Percentiles rank a stretch among this genome's conserved stretches.
phyloP scores from a whole-genome alignment of 2,888 invertebrate species.

The Unio delphinus region DNA sequence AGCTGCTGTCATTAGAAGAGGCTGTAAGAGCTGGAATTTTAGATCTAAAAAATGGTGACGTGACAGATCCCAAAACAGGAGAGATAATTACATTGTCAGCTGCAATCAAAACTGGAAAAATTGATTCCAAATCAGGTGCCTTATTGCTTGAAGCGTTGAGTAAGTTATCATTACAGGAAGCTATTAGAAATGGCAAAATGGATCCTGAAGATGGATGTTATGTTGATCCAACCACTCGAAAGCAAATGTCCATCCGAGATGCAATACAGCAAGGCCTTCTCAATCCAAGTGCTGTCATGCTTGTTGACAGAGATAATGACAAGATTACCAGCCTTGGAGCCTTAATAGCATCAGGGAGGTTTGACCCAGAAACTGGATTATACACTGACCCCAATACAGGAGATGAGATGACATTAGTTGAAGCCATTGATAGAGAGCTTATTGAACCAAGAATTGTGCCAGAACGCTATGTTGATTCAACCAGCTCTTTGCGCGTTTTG shows the following conservation, averaged over 20 bases:
- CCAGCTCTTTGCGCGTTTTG: slow-evolving; percentile 56
- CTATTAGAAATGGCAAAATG: slow-evolving; percentile 67
- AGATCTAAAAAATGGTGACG: slow-evolving; percentile 52
- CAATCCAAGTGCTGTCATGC: slow-evolving; percentile 60
- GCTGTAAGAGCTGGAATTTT: slow-evolving; percentile 57
- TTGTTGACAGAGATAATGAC: slow-evolving; percentile 63
- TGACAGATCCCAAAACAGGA: slow-evolving; percentile 44
- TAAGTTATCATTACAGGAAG: slow-evolving; percentile 67
- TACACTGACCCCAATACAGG: slow-evolving; percentile 79
- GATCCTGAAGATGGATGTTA: slow-evolving; percentile 72
- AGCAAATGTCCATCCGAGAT: slow-evolving; percentile 79
- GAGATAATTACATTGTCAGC: slow-evolving; percentile 52
- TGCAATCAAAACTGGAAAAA: slow-evolving; percentile 56
- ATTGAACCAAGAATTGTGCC: slow-evolving; percentile 58
- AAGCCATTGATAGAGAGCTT: slow-evolving; percentile 86
- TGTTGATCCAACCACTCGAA: slow-evolving; percentile 67
- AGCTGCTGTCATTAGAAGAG: slow-evolving; percentile 77
- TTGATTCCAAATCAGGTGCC: slow-evolving; percentile 53
- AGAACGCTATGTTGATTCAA: slow-evolving; percentile 57
- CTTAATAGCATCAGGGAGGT: slow-evolving; percentile 66
- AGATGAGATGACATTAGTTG: slow-evolving; percentile 75
- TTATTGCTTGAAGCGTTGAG: slow-evolving; percentile 64
- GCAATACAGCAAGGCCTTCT: slow-evolving; percentile 79
- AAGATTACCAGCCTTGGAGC: slow-evolving; percentile 60
- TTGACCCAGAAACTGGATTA: slow-evolving; percentile 77